Conservation (phyloP, 2,888 invertebrate species). For the Leptinotarsa peninsularis region DNA sequence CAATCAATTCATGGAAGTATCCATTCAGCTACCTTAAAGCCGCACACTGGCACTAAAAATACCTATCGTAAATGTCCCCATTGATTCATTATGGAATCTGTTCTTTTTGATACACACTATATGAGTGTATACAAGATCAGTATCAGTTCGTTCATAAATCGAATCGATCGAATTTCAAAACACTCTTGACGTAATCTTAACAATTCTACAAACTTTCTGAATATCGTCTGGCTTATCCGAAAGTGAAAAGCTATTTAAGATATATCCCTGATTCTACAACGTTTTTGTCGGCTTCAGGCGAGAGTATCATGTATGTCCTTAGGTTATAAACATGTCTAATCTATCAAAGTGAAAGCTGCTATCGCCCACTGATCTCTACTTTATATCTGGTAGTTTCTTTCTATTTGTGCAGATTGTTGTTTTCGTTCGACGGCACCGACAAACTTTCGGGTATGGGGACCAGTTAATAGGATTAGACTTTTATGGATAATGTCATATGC, state of each 20-base stretch:
- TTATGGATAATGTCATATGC: conserved; percentile 66
- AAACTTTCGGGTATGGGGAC: conserved; percentile 56
- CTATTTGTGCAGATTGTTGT: conserved; percentile 52
- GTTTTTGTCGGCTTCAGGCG: conserved; percentile 21
- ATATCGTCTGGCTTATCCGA: background rate
- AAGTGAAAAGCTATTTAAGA: conserved; percentile 16
- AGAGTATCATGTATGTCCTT: conserved; percentile 35
- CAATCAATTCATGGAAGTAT: too few species aligned
- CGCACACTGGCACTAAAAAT: too few species aligned
- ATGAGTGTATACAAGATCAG: background rate
- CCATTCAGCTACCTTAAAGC: too few species aligned
- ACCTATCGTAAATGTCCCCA: too few species aligned
- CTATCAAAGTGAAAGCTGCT: conserved; percentile 54
- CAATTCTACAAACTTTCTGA: conserved; percentile 3
- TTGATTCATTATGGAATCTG: too few species aligned
- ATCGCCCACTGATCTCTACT: conserved; percentile 43
- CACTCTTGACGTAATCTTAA: background rate
- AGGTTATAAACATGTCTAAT: conserved; percentile 56
- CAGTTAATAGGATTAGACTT: conserved; percentile 66
- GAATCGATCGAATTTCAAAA: background rate
- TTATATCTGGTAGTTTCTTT: conserved; percentile 46
- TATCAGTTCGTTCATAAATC: background rate
- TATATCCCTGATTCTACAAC: conserved; percentile 28
- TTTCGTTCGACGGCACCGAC: conserved; percentile 59
- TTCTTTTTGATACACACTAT: too few species aligned